Conservation (phyloP, 2,113 vertebrate species). For the Campylomormyrus numenius region DNA sequence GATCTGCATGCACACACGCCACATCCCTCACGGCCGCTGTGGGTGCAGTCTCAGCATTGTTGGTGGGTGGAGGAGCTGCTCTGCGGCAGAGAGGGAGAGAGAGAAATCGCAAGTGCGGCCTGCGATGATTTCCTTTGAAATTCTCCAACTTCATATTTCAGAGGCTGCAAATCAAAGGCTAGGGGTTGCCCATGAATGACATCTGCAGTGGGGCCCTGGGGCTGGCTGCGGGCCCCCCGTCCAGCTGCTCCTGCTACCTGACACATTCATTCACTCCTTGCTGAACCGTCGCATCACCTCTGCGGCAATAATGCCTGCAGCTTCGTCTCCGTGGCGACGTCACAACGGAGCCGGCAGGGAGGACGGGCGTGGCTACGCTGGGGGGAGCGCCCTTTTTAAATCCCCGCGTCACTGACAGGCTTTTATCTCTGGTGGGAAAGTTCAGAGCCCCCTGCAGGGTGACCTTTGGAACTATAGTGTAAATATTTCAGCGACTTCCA, state of each 20-base stretch:
- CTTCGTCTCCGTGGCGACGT: not conserved
- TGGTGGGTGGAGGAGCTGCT: not conserved
- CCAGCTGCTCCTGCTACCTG: not conserved
- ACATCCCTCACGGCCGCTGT: not conserved
- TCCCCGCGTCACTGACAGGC: not conserved
- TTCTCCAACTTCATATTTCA: slow-evolving; percentile 57
- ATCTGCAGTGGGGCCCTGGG: not conserved
- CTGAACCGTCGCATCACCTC: not conserved
- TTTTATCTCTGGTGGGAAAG: slow-evolving; percentile 11
- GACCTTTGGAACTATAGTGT: slow-evolving; percentile 5
- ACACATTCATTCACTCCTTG: not conserved
- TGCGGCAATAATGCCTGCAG: not conserved
- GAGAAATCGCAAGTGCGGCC: slow-evolving; percentile 47
- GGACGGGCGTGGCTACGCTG: not conserved
- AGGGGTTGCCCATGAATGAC: slow-evolving; percentile 35
- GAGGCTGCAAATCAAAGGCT: slow-evolving; percentile 51
- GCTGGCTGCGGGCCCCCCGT: not conserved
- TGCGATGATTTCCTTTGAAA: slow-evolving; percentile 61
- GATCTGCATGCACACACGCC: not conserved
- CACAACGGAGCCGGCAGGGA: not conserved
- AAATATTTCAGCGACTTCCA: slow-evolving; percentile 10
- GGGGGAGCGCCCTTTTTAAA: not conserved
- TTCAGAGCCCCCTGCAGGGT: not conserved
- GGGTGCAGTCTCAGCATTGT: not conserved
- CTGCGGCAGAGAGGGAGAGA: not conserved